A percentile compares a stretch with the other conserved stretches of the same genome.
Conservation (phyloP, 1,140 invertebrate genomes). For the Centruroides sculpturatus region DNA sequence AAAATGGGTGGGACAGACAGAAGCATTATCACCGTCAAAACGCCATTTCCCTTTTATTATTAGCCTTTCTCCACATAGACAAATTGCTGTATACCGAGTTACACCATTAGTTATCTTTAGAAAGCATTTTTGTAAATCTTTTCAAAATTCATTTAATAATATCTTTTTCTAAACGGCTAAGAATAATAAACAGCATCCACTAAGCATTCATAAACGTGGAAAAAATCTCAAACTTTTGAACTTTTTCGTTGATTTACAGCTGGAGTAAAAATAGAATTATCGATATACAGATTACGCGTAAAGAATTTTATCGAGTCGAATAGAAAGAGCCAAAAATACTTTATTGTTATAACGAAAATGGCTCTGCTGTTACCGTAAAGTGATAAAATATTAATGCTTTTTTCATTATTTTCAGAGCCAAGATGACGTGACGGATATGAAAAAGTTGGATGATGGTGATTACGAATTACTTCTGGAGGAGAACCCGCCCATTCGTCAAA, state of each 20-base stretch:
- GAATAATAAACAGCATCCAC: background rate
- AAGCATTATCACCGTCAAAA: too few relatives aligned
- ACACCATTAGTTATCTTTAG: too few relatives aligned
- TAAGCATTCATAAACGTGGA: too few relatives aligned
- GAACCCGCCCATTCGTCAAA: background rate
- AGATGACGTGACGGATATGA: constrained; percentile 2
- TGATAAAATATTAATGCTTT: background rate
- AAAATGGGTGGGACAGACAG: too few relatives aligned
- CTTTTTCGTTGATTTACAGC: too few relatives aligned
- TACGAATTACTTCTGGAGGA: constrained; percentile 11
- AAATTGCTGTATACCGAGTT: too few relatives aligned
- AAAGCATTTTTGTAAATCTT: background rate
- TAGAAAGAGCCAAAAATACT: too few relatives aligned
- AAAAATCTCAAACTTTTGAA: too few relatives aligned
- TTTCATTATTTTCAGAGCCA: background rate
- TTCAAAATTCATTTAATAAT: background rate
- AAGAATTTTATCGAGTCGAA: background rate
- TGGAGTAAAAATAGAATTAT: background rate
- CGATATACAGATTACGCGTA: background rate
- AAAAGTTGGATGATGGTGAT: constrained; percentile 12
- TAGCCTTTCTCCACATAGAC: too few relatives aligned
- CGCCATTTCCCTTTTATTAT: too few relatives aligned
- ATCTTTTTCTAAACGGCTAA: background rate
- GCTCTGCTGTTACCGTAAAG: background rate
- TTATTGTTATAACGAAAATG: too few relatives aligned